A percentile compares a stretch with the other conserved stretches of the same genome.
phyloP scores from a whole-genome alignment of 1,140 invertebrate species.

The Luehdorfia chinensis region DNA sequence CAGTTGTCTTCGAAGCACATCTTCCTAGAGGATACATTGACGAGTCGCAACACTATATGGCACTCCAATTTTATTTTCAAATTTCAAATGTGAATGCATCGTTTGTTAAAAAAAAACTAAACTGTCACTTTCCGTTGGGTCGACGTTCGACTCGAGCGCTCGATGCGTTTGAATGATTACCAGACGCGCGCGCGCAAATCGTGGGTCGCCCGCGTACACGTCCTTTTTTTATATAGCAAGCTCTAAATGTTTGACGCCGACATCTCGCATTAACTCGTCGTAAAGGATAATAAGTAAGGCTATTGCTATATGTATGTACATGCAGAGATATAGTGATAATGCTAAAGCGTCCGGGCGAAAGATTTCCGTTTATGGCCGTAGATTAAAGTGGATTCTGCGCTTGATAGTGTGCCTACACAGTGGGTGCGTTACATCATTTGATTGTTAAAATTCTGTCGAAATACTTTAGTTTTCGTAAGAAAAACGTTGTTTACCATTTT shows the following conservation, averaged over 20 bases:
- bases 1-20: slow-evolving; percentile 28
- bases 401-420: slow-evolving; percentile 55
- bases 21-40: slow-evolving; percentile 28
- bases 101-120: slow-evolving; percentile 18
- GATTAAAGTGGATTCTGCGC: slow-evolving; percentile 63
- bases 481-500: too few species aligned
- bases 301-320: slow-evolving; percentile 56
- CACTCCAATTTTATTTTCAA: slow-evolving; percentile 10
- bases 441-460: slow-evolving; percentile 42
- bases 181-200: slow-evolving; percentile 56
- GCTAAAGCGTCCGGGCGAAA: slow-evolving; percentile 48
- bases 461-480: slow-evolving; percentile 24
- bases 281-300: slow-evolving; percentile 75
- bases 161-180: slow-evolving; percentile 63
- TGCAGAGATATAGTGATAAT: slow-evolving; percentile 46
- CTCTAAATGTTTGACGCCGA: slow-evolving; percentile 67
- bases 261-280: slow-evolving; percentile 63
- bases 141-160: slow-evolving; percentile 53
- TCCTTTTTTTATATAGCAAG: slow-evolving; percentile 72
- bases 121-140: slow-evolving; percentile 45
- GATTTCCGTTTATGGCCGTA: slow-evolving; percentile 66
- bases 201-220: slow-evolving; percentile 33
- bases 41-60: slow-evolving; percentile 15
- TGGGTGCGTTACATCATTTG: slow-evolving; percentile 56
- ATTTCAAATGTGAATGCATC: slow-evolving; percentile 10